Conservation (phyloP, 2,888 invertebrate species). For the Drosophila limbata region DNA sequence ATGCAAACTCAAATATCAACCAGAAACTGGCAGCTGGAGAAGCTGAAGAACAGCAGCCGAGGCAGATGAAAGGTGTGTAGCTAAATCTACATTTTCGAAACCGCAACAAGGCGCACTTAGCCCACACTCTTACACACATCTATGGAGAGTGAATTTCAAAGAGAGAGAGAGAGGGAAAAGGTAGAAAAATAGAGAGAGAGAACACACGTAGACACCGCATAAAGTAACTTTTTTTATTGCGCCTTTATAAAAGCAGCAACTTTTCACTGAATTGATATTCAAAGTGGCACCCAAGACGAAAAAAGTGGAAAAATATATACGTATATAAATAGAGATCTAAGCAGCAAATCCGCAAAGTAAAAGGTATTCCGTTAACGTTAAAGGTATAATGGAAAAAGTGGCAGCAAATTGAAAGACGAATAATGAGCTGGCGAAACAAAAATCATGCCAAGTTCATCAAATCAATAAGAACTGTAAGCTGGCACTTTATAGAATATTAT, state of each 20-base stretch:
- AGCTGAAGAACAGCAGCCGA: constrained; percentile 15
- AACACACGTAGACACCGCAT: constrained; percentile 68
- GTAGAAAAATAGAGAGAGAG: not conserved
- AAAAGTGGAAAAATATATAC: constrained; percentile 5
- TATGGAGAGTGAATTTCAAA: not conserved
- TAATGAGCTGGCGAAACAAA: constrained; percentile 79
- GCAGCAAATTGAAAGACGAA: constrained; percentile 70
- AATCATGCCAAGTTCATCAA: constrained; percentile 74
- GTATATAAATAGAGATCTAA: constrained; percentile 31
- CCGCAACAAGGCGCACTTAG: constrained; percentile 74
- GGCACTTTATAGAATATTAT: constrained; percentile 61
- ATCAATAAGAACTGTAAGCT: constrained; percentile 69
- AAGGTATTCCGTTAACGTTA: constrained; percentile 46
- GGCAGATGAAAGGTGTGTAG: constrained; percentile 51
- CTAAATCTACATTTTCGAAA: constrained; percentile 73
- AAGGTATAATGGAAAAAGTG: constrained; percentile 12
- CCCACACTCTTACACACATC: constrained; percentile 21
- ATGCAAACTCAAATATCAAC: constrained; percentile 34
- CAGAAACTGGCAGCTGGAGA: constrained; percentile 4
- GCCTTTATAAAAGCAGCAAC: constrained; percentile 71
- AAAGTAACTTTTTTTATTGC: constrained; percentile 79
- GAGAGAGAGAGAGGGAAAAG: not conserved
- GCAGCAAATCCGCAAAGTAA: constrained; percentile 58
- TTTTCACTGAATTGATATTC: constrained; percentile 77
- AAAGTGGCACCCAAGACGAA: constrained; percentile 64